Evolutionary conservation across 30 jellyfish, hydroid and myxozoan genomes (phyloP).

Genomic region (Aurelia sp.): DNA sequence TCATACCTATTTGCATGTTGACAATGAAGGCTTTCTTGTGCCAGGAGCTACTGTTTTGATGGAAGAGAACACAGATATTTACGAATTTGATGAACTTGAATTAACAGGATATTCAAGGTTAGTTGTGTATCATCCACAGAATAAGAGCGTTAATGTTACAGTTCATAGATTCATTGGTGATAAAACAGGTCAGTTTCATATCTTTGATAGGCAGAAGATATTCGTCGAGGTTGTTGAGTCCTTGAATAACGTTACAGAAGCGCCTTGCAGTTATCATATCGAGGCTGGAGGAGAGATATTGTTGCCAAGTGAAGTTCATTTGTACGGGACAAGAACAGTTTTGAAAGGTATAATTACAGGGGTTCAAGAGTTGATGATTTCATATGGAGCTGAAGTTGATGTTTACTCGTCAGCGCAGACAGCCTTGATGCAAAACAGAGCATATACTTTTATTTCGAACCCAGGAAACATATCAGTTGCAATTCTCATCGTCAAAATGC

Average conservation of each 20-base stretch:
- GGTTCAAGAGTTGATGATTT: constrained; percentile 30
- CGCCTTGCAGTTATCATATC: constrained; percentile 63
- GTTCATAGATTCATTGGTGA: constrained; percentile 69
- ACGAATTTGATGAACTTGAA: constrained; percentile 67
- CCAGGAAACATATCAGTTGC: constrained; percentile 71
- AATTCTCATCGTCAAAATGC: constrained; percentile 30
- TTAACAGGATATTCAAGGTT: constrained; percentile 66
- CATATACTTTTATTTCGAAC: constrained; percentile 32
- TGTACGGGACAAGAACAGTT: constrained; percentile 63
- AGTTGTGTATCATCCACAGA: constrained; percentile 40
- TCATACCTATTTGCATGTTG: constrained; percentile 67
- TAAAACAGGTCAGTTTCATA: constrained; percentile 73
- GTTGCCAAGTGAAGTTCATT: constrained; percentile 69
- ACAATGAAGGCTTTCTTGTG: constrained; percentile 61
- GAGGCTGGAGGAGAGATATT: constrained; percentile 66
- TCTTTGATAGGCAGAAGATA: constrained; percentile 66
- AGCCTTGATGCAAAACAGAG: constrained; percentile 41
- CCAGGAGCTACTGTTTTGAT: constrained; percentile 70
- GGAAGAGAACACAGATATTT: constrained; percentile 52
- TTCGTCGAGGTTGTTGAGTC: constrained; percentile 73
- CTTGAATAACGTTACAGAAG: constrained; percentile 55
- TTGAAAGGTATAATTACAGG: constrained; percentile 67
- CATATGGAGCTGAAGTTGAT: constrained; percentile 68
- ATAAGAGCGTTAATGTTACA: constrained; percentile 58
- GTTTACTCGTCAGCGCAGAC: constrained; percentile 66